Conservation (phyloP, 1,140 invertebrate genomes). For the Meloidogyne exigua region DNA sequence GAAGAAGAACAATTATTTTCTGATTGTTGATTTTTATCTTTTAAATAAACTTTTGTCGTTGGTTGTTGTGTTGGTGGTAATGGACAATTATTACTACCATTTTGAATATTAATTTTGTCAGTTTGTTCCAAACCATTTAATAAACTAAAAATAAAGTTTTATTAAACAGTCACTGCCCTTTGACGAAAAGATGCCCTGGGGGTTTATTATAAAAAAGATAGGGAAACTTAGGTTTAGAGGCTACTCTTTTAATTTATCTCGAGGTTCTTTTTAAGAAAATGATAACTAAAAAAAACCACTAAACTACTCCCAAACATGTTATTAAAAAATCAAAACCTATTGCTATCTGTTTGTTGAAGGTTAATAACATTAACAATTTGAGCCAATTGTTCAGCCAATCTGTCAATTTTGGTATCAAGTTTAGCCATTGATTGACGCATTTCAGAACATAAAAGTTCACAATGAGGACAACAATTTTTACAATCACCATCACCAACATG, state of each 20-base stretch:
- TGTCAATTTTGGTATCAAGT: conserved; percentile 15
- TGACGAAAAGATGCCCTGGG: too few relatives aligned
- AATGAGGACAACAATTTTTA: neutral
- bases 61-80: neutral
- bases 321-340: neutral
- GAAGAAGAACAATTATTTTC: neutral
- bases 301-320: too few relatives aligned
- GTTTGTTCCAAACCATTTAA: neutral
- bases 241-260: too few relatives aligned
- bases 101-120: neutral
- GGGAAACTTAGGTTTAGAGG: too few relatives aligned
- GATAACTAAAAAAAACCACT: too few relatives aligned
- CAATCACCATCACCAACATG: neutral
- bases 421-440: conserved; percentile 19
- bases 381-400: conserved; percentile 15
- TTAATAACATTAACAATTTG: conserved; percentile 7
- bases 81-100: neutral
- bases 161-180: too few relatives aligned
- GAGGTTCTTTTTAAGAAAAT: too few relatives aligned
- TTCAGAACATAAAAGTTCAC: neutral
- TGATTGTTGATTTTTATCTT: neutral
- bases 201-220: too few relatives aligned
- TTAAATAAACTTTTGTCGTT: neutral
- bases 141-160: neutral
- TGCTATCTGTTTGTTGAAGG: neutral